Conservation (phyloP, 2,113 vertebrate species). For the Pardalotus punctatus region DNA sequence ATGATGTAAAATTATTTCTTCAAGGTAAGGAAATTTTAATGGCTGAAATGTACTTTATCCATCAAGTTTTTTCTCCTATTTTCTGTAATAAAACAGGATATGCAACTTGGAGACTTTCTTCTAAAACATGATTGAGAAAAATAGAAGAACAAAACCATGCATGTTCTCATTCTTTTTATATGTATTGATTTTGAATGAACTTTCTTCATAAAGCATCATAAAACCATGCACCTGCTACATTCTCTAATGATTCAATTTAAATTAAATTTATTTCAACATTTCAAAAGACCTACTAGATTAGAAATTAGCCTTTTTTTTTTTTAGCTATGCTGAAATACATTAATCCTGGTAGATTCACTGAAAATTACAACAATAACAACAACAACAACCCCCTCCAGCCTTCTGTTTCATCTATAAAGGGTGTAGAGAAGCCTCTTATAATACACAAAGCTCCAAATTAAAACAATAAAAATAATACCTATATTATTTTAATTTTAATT, state of each 20-base stretch:
- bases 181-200: background rate
- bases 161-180: background rate
- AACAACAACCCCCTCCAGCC: accelerated
- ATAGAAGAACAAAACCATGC: background rate
- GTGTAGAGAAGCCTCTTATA: background rate
- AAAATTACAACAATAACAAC: background rate
- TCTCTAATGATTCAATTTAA: background rate
- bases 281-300: background rate
- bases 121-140: background rate
- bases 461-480: background rate
- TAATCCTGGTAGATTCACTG: background rate
- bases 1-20: background rate
- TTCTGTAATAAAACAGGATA: background rate
- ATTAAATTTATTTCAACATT: background rate
- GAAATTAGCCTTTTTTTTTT: background rate
- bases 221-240: background rate
- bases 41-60: background rate
- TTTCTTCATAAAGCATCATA: background rate
- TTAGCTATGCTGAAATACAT: background rate
- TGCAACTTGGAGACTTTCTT: background rate
- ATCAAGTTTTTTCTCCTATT: background rate
- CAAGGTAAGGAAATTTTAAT: background rate
- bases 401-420: background rate
- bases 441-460: background rate
- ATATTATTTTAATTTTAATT: background rate